phyloP scores from a whole-genome alignment of 2,888 invertebrate species.

The Beris chalybata region DNA sequence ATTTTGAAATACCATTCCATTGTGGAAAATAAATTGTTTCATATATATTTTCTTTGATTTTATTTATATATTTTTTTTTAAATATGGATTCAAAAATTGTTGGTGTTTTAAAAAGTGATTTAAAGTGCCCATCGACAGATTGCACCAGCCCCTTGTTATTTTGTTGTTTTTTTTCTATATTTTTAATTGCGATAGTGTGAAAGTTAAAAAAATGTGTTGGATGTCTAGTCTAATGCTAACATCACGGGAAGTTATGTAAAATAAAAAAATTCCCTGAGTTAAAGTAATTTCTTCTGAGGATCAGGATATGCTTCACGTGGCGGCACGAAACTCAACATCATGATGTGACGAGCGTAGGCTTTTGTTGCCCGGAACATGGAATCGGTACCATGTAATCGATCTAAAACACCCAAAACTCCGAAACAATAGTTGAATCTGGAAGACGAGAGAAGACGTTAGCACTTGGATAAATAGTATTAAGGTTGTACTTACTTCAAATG shows the following conservation, averaged over 20 bases:
- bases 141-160: slow-evolving; percentile 17
- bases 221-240: neutral
- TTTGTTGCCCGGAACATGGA: slow-evolving; percentile 71
- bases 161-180: slow-evolving; percentile 14
- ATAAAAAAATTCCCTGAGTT: slow-evolving; percentile 5
- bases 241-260: neutral
- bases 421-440: slow-evolving; percentile 80
- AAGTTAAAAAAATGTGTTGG: slow-evolving; percentile 12
- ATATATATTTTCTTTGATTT: neutral
- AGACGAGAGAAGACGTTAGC: slow-evolving; percentile 13
- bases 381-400: slow-evolving; percentile 82
- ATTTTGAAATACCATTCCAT: neutral
- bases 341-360: slow-evolving; percentile 71
- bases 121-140: slow-evolving; percentile 5
- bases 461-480: neutral
- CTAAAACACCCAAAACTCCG: slow-evolving; percentile 79
- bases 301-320: slow-evolving; percentile 71
- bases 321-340: slow-evolving; percentile 69
- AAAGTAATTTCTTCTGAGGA: slow-evolving; percentile 49
- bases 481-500: slow-evolving; percentile 70
- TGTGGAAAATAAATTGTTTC: neutral
- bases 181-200: slow-evolving; percentile 22
- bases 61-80: neutral
- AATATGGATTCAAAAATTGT: neutral
- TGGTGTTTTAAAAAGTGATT: neutral